Evolutionary conservation across 2,797 vertebrate genomes (phyloP), one percentile per base, ranked within the genome.

Genomic region (Lithobates sylvaticus): DNA sequence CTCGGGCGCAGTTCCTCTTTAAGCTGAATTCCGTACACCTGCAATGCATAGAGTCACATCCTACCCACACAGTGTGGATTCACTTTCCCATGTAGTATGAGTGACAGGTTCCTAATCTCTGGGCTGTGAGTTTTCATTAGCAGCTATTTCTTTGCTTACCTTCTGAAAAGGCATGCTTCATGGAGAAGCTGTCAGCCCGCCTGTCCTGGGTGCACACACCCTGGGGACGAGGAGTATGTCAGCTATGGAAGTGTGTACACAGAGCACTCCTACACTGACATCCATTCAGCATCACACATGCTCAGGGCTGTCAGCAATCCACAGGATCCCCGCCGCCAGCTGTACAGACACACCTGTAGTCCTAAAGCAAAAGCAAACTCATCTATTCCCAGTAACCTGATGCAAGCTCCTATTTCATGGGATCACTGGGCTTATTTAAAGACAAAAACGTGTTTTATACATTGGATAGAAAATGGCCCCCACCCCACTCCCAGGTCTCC

Each of bases 71-170:
- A 80, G 89, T 77, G 88, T 84, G 88, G 86, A 88, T 75, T 90
- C 88, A 88, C 85, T 89, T 90, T 91, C 80, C 75, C 83, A 69
- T 75, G 84, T 89, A 88, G 88, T 32, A 80, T 84, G 32, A 88
- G 36, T 69, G 69, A 13, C 67, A 86, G 69, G 65, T 88, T 73
- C 73, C 87, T 88, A 76, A 71, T 90, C 89, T 84, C 77, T 78
- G 39, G 88, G 82, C 85, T 86, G 65, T 88, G 86, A 76, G 88
- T 88, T 90, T 90, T 90, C 89, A 90, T 88, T 87, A 90, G 82
- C 85, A 88, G 78, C 83, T 78, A 90, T 90, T 90, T 89, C 29
- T 77, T 90, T 85, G 87, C 90, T 89, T 89, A 87, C 84, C 3
- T 88, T 76, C 71, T 87, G 83, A 79, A 90, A 90, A 88, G 89